Percentiles rank a stretch among this genome's conserved stretches.
Evolutionary conservation across 2,797 vertebrate genomes (phyloP).

Genomic region (Amblyraja radiata): DNA sequence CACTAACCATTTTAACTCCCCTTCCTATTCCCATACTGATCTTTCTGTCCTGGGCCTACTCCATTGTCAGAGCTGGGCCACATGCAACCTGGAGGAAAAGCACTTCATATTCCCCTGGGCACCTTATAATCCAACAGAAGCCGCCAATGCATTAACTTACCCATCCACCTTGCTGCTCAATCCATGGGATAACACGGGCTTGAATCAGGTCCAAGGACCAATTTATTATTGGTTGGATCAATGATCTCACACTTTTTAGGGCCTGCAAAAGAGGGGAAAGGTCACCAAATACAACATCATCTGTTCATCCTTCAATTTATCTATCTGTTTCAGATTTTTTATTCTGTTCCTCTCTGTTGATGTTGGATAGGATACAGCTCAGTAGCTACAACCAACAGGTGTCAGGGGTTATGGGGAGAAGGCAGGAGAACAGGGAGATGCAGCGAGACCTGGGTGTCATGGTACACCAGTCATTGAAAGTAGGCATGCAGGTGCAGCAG

Average conservation of each 20-base stretch:
- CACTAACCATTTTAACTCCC: no score
- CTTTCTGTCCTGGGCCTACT: no score
- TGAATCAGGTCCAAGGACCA: conserved; percentile 64
- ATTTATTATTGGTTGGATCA: conserved; percentile 54
- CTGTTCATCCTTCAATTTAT: not conserved
- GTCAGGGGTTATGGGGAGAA: no score
- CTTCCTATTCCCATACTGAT: no score
- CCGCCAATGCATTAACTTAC: conserved; percentile 50
- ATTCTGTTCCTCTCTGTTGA: not conserved
- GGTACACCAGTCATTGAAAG: no score
- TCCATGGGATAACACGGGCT: conserved; percentile 55
- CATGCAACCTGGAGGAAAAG: no score
- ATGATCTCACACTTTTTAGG: conserved; percentile 56
- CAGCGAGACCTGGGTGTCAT: no score
- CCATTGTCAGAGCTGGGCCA: no score
- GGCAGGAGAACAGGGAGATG: no score
- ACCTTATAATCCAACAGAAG: not conserved
- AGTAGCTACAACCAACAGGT: no score
- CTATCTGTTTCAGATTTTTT: not conserved
- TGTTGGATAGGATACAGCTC: not conserved
- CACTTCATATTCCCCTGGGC: no score
- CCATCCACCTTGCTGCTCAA: conserved; percentile 66
- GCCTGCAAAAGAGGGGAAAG: conserved; percentile 49
- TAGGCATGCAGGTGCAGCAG: no score
- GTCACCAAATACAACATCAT: not conserved